Evolutionary conservation across 2,888 invertebrate species (phyloP), one percentile per base, ranked within the genome.

Genomic region (Dysmachus trigonus): DNA sequence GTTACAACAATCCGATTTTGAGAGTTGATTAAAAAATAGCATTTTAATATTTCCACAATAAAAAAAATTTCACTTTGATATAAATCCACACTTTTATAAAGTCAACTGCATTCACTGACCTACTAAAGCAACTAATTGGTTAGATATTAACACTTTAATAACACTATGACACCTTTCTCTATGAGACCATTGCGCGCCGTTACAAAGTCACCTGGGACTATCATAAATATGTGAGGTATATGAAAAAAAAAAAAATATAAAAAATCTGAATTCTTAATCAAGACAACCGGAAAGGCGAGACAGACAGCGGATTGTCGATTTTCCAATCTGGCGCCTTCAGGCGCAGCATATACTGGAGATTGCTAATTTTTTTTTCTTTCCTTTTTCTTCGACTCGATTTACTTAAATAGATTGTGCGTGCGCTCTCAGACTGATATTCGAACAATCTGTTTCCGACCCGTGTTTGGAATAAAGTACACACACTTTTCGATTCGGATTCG

Each of bases 331-430:
- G 62, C 62, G 62, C 62, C 79, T 27, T 13, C 51, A 30, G 31
- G 15, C 77, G 77, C 51, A 73, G 33, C 73, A 81, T 81, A 51
- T 35, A 81, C 33, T 27, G 53, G 53, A 53, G 2, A 81, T 31
- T 81, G 51, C 79, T 62, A 41, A 79, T 22, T 18, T 47, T 27
- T 7, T 2, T 13, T 38, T 38, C 13, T 38, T 38, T 35, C 38
- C 15, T 31, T 38, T 38, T 38, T 35, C 38, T 27, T 31, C 47
- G 27, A 27, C 47, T 31, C 47, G 0, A 53, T 33, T 53, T 53
- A 33, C 81, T 81, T 62, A 81, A 62, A 81, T 53, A 62, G 53
- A 53, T 53, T 22, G 33, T 53, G 79, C 79, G 51, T 31, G 33
- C 81, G 81, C 62, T 27, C 41, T 4, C 53, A 51, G 79, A 27